A percentile compares a stretch with the other conserved stretches of the same genome.
phyloP scores from a whole-genome alignment of 2,113 vertebrate genomes.

The Ondatra zibethicus region DNA sequence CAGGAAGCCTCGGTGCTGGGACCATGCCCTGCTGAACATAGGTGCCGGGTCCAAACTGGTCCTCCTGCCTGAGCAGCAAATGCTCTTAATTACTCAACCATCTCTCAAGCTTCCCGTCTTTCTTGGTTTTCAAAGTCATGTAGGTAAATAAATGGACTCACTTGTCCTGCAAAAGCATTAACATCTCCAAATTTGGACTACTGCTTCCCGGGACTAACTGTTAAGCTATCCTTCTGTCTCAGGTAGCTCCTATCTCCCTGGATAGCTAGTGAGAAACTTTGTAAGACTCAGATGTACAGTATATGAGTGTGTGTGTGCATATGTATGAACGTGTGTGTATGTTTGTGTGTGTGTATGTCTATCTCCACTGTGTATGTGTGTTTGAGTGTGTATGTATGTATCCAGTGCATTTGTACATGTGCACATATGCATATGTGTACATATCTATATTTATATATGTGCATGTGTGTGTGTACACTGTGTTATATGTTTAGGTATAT shows the following conservation, averaged over 20 bases:
- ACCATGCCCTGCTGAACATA: background rate
- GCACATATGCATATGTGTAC: background rate
- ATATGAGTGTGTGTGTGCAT: no score
- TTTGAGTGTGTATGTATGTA: background rate
- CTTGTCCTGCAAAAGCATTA: background rate
- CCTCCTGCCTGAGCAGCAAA: background rate
- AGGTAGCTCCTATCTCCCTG: background rate
- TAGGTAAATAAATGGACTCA: background rate
- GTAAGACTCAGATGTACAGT: background rate
- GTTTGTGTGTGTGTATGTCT: background rate
- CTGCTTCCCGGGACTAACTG: background rate
- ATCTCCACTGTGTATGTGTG: background rate
- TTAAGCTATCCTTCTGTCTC: background rate
- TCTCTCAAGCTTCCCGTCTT: background rate
- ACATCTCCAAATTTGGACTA: background rate
- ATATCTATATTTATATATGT: no score
- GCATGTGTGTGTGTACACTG: background rate
- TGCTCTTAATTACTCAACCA: background rate
- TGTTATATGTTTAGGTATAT: background rate
- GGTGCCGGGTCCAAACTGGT: background rate
- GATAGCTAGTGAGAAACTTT: background rate
- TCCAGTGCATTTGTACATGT: background rate
- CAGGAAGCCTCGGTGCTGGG: background rate
- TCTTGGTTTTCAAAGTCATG: background rate
- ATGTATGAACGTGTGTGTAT: no score